Evolutionary conservation across 2,797 vertebrate species (phyloP).

Genomic region (Leptoclinus maculatus): DNA sequence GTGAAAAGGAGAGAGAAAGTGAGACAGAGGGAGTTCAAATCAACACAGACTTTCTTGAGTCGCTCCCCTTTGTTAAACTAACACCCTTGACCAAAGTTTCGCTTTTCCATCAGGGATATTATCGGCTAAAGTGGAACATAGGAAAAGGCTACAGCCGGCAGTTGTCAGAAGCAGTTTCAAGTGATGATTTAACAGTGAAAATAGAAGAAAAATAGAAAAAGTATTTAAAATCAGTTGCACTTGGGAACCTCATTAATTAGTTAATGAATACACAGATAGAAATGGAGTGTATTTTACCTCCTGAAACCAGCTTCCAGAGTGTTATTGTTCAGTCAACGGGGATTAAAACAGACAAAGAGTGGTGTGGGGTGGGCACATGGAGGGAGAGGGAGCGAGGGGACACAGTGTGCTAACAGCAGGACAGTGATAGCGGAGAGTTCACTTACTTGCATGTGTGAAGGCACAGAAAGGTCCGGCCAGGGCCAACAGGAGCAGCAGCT

Average conservation of each 20-base stretch:
- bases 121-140: conserved; percentile 10
- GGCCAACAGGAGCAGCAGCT: conserved; percentile 81
- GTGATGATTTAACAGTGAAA: background rate
- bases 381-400: conserved; percentile 64
- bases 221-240: background rate
- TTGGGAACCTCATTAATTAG: background rate
- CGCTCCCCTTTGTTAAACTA: conserved; percentile 38
- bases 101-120: conserved; percentile 14
- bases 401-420: conserved; percentile 69
- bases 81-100: conserved; percentile 13
- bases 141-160: background rate
- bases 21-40: conserved; percentile 28
- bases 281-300: background rate
- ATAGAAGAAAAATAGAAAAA: background rate
- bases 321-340: conserved; percentile 35
- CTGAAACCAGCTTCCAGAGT: conserved; percentile 13
- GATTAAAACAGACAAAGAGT: conserved; percentile 75
- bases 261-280: background rate
- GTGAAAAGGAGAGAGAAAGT: conserved; percentile 24
- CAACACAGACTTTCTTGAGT: conserved; percentile 11
- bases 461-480: conserved; percentile 79
- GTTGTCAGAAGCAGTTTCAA: background rate
- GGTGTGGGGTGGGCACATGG: conserved; percentile 70
- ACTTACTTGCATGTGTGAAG: conserved; percentile 84
- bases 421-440: conserved; percentile 45